Evolutionary conservation across 2,888 invertebrate species (phyloP).

Genomic region (Sericinus montela): DNA sequence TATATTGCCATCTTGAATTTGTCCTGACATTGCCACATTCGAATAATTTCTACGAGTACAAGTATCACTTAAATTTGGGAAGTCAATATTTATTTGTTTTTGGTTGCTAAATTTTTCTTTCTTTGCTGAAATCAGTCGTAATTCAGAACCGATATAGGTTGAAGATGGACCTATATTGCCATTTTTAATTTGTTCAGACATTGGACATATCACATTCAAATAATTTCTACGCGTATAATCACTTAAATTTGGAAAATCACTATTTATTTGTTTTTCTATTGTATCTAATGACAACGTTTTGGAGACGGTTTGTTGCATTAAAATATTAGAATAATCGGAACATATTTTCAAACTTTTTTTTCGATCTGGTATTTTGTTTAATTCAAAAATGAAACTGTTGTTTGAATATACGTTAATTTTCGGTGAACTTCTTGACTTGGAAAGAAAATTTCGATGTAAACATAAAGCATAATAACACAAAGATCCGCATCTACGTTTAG

Average conservation of each 20-base stretch:
- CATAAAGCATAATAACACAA: constrained; percentile 12
- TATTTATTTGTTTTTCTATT: constrained; percentile 1
- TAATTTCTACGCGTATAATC: background rate
- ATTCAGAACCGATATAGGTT: background rate
- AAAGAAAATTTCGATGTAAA: background rate
- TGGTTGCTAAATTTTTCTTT: constrained; percentile 1
- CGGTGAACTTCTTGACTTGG: background rate
- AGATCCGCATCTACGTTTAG: constrained; percentile 7
- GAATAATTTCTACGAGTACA: background rate
- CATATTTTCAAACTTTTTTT: constrained; percentile 3
- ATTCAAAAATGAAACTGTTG: background rate
- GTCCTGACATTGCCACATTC: background rate
- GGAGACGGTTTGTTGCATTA: background rate
- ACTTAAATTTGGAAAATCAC: background rate
- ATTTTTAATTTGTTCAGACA: background rate
- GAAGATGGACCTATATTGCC: constrained; percentile 1
- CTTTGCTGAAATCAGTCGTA: background rate
- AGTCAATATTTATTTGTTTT: constrained; percentile 3
- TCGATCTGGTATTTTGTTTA: background rate
- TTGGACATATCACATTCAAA: constrained; percentile 1
- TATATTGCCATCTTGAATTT: background rate
- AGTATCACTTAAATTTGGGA: background rate
- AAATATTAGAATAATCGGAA: constrained; percentile 1
- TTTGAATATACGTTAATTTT: background rate
- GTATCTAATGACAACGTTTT: constrained; percentile 4